Evolutionary conservation across 2,113 vertebrate species (phyloP), one percentile per base, ranked within the genome.

Genomic region (Marmota monax): DNA sequence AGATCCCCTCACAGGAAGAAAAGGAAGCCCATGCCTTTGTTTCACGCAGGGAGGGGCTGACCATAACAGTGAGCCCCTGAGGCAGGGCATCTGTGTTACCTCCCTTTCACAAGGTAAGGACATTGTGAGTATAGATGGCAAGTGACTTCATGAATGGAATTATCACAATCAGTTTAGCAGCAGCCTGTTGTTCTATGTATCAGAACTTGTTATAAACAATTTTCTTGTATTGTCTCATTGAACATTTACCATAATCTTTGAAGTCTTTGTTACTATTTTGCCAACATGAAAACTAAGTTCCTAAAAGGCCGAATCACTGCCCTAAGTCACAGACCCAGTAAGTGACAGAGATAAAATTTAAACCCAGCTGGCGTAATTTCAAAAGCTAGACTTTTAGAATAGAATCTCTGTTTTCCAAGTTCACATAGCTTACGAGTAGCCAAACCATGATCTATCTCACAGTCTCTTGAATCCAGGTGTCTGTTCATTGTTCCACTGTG

Each of bases 231-330:
- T 87, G 45, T 39, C 61, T 92, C 80, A n/a, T 56, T 95, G 65
- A 83, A 89, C 9, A 58, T n/a, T 69, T 48, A 70, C 25, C 3
- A n/a, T 76, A 63, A 90, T 79, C 90, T 89, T 48, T 82, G 3
- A 88, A 67, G 13, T 39, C 73, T 92, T 1, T 77, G 12, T 90
- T 89, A 37, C 39, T 87, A n/a, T 72, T 87, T n/a, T 79, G 20
- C 65, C n/a, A 85, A 34, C 58, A 84, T 83, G 27, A 93, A 94
- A 90, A 6, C 37, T 85, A 65, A 94, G 3, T 70, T 76, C 37
- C 69, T 79, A 79, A 78, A 37, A 84, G 20, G 34, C 16, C 83
- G 4, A 78, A 39, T 74, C 22, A 51, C 42, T 89, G 7, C 32
- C 45, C 22, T 45, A 85, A 83, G 25, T 86, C 63, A 77, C 39